A percentile compares a stretch with the other conserved stretches of the same genome.
Conservation (phyloP, 1,140 invertebrate genomes). For the Diorhabda elongata region DNA sequence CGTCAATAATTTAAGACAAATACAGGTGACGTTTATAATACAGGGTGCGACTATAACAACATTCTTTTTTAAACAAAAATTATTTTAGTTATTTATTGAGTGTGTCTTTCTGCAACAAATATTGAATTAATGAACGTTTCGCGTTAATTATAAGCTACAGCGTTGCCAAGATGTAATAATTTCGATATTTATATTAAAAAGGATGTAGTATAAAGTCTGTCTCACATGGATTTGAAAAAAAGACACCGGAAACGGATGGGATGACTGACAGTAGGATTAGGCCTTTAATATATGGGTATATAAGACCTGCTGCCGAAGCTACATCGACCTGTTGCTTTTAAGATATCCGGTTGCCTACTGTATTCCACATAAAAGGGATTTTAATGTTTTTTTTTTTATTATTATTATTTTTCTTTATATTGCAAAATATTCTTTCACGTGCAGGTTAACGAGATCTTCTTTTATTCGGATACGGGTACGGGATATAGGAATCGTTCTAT, state of each 20-base stretch:
- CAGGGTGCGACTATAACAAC: too few species aligned
- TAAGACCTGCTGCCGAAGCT: neutral
- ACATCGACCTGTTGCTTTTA: constrained; percentile 19
- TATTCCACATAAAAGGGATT: constrained; percentile 5
- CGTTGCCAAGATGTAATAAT: too few species aligned
- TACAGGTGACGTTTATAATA: too few species aligned
- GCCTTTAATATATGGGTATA: too few species aligned
- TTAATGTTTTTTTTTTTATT: constrained; percentile 8
- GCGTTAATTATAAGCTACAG: too few species aligned
- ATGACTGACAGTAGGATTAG: constrained; percentile 8
- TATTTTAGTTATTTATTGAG: too few species aligned
- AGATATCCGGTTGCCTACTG: constrained; percentile 14
- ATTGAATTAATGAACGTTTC: too few species aligned
- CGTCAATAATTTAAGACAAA: too few species aligned
- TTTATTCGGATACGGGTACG: neutral
- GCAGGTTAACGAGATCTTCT: constrained; percentile 13
- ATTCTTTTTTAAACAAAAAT: too few species aligned
- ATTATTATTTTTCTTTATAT: constrained; percentile 7
- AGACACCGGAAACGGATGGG: constrained; percentile 20
- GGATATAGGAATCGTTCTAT: too few species aligned
- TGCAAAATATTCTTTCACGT: constrained; percentile 18
- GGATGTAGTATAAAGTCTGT: neutral
- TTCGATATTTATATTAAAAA: too few species aligned
- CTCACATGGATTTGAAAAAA: constrained; percentile 9
- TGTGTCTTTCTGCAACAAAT: too few species aligned